These are phyloP conservation scores for Aradus depressus DNA, from an alignment of 2,888 invertebrate species.

Conservation along the genomic window DNA sequence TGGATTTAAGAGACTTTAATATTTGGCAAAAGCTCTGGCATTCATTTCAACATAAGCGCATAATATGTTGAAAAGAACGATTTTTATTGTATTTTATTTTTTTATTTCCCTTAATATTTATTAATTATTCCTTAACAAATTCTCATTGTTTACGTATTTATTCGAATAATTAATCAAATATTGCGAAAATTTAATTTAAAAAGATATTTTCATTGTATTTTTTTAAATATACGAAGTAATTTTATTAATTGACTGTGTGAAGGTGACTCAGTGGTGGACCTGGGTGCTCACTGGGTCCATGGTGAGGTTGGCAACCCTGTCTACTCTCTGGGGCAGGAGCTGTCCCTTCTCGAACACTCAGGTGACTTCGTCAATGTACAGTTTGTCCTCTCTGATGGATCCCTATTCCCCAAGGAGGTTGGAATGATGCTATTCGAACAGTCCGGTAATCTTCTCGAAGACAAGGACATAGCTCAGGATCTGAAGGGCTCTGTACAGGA, in stretches of 20 bases:
- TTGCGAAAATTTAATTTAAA: neutral
- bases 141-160: no score
- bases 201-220: neutral
- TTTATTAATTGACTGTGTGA: conserved; percentile 32
- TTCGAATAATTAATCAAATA: no score
- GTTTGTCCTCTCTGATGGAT: conserved; percentile 22
- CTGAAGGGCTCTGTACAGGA: conserved; percentile 18
- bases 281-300: conserved; percentile 73
- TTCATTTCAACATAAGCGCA: no score
- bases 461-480: conserved; percentile 8
- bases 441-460: conserved; percentile 16
- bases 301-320: conserved; percentile 54
- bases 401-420: conserved; percentile 8
- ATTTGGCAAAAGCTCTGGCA: no score
- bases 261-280: conserved; percentile 48
- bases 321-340: conserved; percentile 38
- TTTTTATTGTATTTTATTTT: no score
- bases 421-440: conserved; percentile 19
- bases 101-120: no score
- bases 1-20: no score
- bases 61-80: no score
- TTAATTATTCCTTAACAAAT: no score
- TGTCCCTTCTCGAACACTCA: conserved; percentile 15
- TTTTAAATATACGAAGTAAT: neutral
- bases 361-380: conserved; percentile 21